Base-by-base conservation (phyloP, 2,797 vertebrate species). In the Tamandua tetradactyla region DNA sequence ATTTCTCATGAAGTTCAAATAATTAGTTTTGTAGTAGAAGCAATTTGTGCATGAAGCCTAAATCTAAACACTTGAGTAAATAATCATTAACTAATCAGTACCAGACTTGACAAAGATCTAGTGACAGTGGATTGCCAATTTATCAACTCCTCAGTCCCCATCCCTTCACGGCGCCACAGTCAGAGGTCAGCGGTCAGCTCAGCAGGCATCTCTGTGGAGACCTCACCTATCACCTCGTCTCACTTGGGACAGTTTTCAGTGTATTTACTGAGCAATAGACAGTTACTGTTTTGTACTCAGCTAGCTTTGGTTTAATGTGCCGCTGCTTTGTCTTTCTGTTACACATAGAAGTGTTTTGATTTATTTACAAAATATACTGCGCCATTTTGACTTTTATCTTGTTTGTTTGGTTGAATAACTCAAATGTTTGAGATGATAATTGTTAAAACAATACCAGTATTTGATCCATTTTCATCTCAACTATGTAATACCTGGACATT, bases 241-340 rank as follows among this genome's bases (percentile, higher is more conserved):
- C 98, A 98, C 98, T 97, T 94, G 97, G 98, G 98, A 97, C 93
- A 97, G 96, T 97, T 98, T 98, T 98, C 97, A 98, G 98, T 99
- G 99, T 98, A 98, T 99, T 99, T 99, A 99, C 99, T 99, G 99
- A 99, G 99, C 99, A 99, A 99, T 98, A 98, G 98, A 98, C 98
- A 98, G 97, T 98, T 97, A 96, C 98, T 97, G 97, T 98, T 97
- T 96, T 62, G 69, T 98, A 98, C 96, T 98, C 98, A 97, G 97
- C 98, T 97, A 97, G 97, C 97, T 98, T 98, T 98, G 95, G 98
- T 97, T 97, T 97, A 94, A 96, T 84, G 96, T 98, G 97, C 98
- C 98, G 98, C 98, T 76, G 98, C 98, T 98, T 97, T 98, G 98
- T 99, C 98, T 98, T 98, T 98, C 98, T 98, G 98, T 98, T 98